Conservation (phyloP, 2,888 invertebrate genomes). For the Linnaemya vulpina region DNA sequence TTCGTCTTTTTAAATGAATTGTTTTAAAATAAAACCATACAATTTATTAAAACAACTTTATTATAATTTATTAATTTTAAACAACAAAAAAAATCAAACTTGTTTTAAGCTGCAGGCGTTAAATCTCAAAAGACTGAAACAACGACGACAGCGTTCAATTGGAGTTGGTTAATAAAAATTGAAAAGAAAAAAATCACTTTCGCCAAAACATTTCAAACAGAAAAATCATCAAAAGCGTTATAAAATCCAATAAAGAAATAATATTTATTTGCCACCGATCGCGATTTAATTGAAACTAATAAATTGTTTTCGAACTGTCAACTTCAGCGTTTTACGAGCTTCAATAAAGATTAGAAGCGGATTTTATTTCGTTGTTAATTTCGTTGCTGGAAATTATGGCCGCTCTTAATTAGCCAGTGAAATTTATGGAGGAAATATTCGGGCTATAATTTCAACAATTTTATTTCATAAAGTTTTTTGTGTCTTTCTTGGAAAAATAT, state of each 20-base stretch:
- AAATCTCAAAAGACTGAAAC: slow-evolving; percentile 27
- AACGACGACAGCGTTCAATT: background rate
- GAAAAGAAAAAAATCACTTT: slow-evolving; percentile 1
- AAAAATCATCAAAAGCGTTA: background rate
- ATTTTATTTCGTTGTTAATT: slow-evolving; percentile 43
- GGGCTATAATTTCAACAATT: background rate
- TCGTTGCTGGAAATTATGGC: background rate
- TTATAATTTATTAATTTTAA: slow-evolving; percentile 71
- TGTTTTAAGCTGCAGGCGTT: slow-evolving; percentile 59
- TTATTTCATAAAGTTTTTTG: background rate
- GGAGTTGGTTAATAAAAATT: background rate
- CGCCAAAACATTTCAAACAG: background rate
- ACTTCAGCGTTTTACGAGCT: slow-evolving; percentile 58
- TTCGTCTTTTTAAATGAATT: slow-evolving; percentile 2
- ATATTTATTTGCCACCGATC: slow-evolving; percentile 47
- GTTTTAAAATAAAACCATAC: slow-evolving; percentile 62
- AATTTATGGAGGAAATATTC: slow-evolving; percentile 1
- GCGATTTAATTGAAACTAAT: slow-evolving; percentile 65
- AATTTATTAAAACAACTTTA: slow-evolving; percentile 70
- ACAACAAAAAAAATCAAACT: slow-evolving; percentile 48
- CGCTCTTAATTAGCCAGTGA: slow-evolving; percentile 29
- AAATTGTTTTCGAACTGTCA: slow-evolving; percentile 62
- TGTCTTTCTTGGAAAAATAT: background rate
- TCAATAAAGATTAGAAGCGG: slow-evolving; percentile 31
- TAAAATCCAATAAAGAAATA: slow-evolving; percentile 64